Conservation (phyloP, 2,888 invertebrate genomes). For the Andrena bucephala region DNA sequence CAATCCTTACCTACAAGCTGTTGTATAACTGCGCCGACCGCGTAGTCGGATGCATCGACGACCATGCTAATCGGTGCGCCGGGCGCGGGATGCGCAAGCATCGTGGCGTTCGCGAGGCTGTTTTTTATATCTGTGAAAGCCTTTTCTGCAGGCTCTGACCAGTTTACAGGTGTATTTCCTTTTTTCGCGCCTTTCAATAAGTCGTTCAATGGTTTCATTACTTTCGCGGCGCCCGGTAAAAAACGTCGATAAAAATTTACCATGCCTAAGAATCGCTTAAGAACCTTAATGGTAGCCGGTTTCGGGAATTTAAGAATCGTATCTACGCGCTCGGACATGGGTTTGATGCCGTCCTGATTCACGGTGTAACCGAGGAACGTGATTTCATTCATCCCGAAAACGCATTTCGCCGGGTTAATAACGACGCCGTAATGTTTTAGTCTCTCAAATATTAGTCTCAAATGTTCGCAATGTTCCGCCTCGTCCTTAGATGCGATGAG, state of each 20-base stretch:
- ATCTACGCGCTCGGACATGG: neutral
- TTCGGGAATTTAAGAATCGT: neutral
- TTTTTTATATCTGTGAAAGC: neutral
- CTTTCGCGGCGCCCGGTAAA: neutral
- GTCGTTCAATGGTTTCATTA: neutral
- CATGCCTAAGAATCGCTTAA: slow-evolving; percentile 3
- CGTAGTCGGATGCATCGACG: slow-evolving; percentile 15
- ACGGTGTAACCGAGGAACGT: slow-evolving; percentile 5
- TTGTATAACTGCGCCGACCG: slow-evolving; percentile 17
- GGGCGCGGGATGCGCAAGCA: slow-evolving; percentile 11
- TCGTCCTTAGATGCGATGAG: slow-evolving; percentile 28
- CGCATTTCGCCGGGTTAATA: neutral
- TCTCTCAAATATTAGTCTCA: slow-evolving; percentile 27
- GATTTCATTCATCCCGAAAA: slow-evolving; percentile 2
- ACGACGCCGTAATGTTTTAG: slow-evolving; percentile 16
- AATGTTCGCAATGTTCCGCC: slow-evolving; percentile 13
- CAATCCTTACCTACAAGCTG: neutral
- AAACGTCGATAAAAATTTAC: neutral
- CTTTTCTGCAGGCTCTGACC: no score
- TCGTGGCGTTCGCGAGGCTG: slow-evolving; percentile 9
- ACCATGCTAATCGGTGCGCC: neutral
- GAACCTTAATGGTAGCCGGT: neutral
- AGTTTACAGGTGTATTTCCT: neutral
- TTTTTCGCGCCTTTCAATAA: slow-evolving; percentile 2
- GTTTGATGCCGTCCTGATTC: neutral